Base-by-base conservation (phyloP, 1,140 invertebrate species). In the Tetramorium parvispinum region DNA sequence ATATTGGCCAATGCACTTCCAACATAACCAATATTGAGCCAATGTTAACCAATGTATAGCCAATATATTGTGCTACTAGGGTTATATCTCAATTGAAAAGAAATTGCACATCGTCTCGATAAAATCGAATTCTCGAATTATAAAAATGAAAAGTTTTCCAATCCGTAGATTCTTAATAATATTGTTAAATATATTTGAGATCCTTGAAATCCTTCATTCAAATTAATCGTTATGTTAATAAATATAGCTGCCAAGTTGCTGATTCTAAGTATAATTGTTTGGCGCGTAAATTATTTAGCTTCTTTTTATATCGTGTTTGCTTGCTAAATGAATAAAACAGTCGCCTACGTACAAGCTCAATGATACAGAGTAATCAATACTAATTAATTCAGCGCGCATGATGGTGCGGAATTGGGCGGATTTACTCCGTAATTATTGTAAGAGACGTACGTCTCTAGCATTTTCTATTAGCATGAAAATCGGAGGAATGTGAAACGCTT, bases 291-390 rank as follows among this genome's bases (percentile, higher is more conserved):
- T 63, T 51, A 43, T 2, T 65, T 49, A 21, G 46, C 32, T 21
- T 81, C 27, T 46, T 49, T 83, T 37, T 21, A 11, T 46, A 57
- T 2, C 13, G 24, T 11, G n/a, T 46, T 13, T 21, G 27, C 16
- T 83, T 43, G 24, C 49, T 49, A 59, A 82, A 82, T 59, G 27
- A 83, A 75, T 59, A 59, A 73, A 83, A 18, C 16, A 6, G 8
- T 18, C 24, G 10, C n/a, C 11, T 13, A 37, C 8, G 8, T 75
- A 37, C 16, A 18, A 37, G 53, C 55, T 73, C 13, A 59, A 61
- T 37, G 27, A 43, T 75, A 75, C 32, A n/a, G 68, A 83, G 37
- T 83, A 83, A 83, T 83, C 68, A 49, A 83, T 83, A 75, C 13
- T 83, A 83, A 83, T 83, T 83, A 83, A 83, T 83, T 61, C 24